Conservation (phyloP, 2,113 vertebrate genomes). For the Tylochromis polylepis region DNA sequence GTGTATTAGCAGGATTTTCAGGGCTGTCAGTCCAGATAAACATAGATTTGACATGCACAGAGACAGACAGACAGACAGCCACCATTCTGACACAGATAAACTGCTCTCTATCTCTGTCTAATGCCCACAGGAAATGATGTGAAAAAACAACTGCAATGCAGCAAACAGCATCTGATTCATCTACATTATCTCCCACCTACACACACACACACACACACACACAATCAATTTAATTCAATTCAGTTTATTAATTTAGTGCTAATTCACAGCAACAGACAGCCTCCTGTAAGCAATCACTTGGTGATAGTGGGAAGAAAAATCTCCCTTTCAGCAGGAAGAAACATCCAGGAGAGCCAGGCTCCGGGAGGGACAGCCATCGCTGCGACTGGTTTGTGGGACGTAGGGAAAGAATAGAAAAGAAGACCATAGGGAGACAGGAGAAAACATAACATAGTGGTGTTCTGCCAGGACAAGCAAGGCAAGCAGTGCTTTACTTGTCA, state of each 20-base stretch:
- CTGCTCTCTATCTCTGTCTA: neutral
- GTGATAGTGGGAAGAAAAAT: neutral
- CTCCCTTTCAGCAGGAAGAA: neutral
- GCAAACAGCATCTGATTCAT: constrained; percentile 14
- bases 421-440: neutral
- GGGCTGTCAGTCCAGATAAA: constrained; percentile 38
- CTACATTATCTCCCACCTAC: neutral
- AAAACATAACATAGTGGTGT: neutral
- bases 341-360: neutral
- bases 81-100: constrained; percentile 42
- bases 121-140: constrained; percentile 11
- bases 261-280: neutral
- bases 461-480: neutral
- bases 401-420: neutral
- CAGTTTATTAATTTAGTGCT: neutral
- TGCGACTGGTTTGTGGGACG: too few relatives aligned
- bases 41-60: constrained; percentile 2
- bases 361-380: neutral
- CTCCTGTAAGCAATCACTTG: neutral
- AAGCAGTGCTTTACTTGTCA: neutral
- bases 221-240: neutral
- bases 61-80: constrained; percentile 36
- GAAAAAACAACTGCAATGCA: neutral
- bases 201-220: neutral
- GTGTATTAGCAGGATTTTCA: constrained; percentile 14